Base-by-base conservation (phyloP, 2,797 vertebrate genomes). In the Pelochelys cantorii region DNA sequence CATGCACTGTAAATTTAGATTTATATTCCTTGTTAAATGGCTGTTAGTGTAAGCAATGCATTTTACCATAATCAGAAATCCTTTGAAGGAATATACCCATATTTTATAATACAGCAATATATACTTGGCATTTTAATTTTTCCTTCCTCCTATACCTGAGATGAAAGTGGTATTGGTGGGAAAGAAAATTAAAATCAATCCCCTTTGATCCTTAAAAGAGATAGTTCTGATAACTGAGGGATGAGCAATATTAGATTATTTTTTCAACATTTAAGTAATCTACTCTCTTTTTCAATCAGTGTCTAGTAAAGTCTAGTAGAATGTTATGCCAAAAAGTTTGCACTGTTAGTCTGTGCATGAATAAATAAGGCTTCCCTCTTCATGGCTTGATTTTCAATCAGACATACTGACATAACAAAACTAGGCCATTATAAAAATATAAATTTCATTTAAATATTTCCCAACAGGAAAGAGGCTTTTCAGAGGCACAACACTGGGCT, bases 1-100 rank as follows among this genome's bases (percentile, higher is more conserved):
- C 34, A 93, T 17, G n/a, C 65, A 86, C 68, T 83, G 59, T 95
- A 92, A 95, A 95, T 94, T 95, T 92, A 94, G 84, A 95, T 96
- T 92, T 94, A 95, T 77, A 37, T 86, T 87, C 90, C 55, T 88
- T 93, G 79, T 48, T 91, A 82, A 94, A 79, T 77, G 29, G 34
- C 42, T 92, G 54, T 88, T 94, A 90, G n/a, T 34, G 80, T 79
- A 93, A 94, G 55, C 27, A 65, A 94, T 90, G 86, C 15, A 93
- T 89, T 88, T 53, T 25, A 78, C 7, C 17, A 87, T 75, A 78
- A 60, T 90, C 88, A 89, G 87, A 89, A 91, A 92, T 84, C 42
- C 81, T 89, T 60, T 89, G 81, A 42, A 83, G 3, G 74, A 60
- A 86, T 74, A 83, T 31, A 81, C 14, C 78, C 42, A 42, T 55